Base-by-base conservation (phyloP, 2,113 vertebrate genomes). In the Callopanchax toddi region DNA sequence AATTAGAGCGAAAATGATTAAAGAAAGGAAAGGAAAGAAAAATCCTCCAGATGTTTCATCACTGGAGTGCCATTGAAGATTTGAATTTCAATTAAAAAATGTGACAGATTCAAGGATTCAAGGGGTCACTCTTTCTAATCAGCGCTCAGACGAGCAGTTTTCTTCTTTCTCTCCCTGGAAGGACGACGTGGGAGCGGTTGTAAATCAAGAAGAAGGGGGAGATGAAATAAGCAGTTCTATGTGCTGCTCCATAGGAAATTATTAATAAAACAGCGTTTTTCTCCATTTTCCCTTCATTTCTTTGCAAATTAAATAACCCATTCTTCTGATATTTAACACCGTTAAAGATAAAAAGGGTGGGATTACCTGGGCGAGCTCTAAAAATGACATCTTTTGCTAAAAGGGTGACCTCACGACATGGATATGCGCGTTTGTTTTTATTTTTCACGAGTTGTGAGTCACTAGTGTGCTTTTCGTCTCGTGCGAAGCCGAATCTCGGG, bases 51-150 rank as follows among this genome's bases (percentile, higher is more conserved):
- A 48, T 51, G 54, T 76, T 81, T 87, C 67, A 85, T 87, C 86
- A 69, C 54, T 40, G 8, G 29, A 6, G 26, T 29, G 48, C 21
- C 40, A 53, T 46, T 34, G 74, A 60, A 70, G 77, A 87, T 84
- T 74, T 82, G 73, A 84, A 81, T 89, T 89, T 74, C 82, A 86
- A 88, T 89, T 82, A 82, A 83, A 78, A 78, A 66, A 75, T 4
- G 23, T 73, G 71, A 80, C 82, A 68, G 64, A 87, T 84, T 83
- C 62, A 46, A 80, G 62, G 74, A 87, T 84, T 83, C 65, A 44
- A 79, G 61, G 76, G 80, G 76, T 80, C 81, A 84, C 54, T 73
- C 64, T 66, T 68, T 83, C 69, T 81, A 76, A 83, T 83, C 74
- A 85, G 68, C 23, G 70, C 17, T 70, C 54, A 21, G 67, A 48